phyloP scores from a whole-genome alignment of 2,888 invertebrate genomes.

The Drosophila helvetica region DNA sequence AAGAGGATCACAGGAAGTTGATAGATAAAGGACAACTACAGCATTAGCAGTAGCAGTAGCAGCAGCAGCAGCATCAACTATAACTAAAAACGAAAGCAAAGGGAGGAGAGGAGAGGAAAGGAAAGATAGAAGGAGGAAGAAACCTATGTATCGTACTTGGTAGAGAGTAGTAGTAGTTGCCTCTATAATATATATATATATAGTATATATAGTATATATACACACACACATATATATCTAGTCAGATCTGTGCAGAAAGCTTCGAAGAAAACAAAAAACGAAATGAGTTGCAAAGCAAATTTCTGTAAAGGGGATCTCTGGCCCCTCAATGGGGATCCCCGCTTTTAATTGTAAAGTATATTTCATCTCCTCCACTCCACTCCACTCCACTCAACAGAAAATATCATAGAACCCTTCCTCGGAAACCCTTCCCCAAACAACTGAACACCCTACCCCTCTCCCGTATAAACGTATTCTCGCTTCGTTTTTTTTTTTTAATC shows the following conservation, averaged over 20 bases:
- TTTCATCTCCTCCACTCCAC: not conserved
- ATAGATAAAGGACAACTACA: conserved; percentile 20
- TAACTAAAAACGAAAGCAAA: conserved; percentile 50
- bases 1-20: conserved; percentile 37
- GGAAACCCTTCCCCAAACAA: conserved; percentile 1
- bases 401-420: conserved; percentile 11
- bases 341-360: conserved; percentile 47
- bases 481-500: conserved; percentile 45
- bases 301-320: conserved; percentile 36
- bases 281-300: conserved; percentile 74
- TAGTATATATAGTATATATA: conserved; percentile 45
- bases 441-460: not conserved
- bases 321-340: conserved; percentile 27
- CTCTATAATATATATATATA: conserved; percentile 55
- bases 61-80: conserved; percentile 27
- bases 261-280: conserved; percentile 35
- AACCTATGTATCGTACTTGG: conserved; percentile 49
- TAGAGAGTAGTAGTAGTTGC: conserved; percentile 45
- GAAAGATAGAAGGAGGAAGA: conserved; percentile 3
- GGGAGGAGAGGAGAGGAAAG: not conserved
- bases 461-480: conserved; percentile 36
- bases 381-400: not conserved
- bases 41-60: conserved; percentile 8
- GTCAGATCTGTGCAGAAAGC: conserved; percentile 69
- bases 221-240: conserved; percentile 67